Conservation (phyloP, 2,888 invertebrate genomes). For the Entomobrya multifasciata region DNA sequence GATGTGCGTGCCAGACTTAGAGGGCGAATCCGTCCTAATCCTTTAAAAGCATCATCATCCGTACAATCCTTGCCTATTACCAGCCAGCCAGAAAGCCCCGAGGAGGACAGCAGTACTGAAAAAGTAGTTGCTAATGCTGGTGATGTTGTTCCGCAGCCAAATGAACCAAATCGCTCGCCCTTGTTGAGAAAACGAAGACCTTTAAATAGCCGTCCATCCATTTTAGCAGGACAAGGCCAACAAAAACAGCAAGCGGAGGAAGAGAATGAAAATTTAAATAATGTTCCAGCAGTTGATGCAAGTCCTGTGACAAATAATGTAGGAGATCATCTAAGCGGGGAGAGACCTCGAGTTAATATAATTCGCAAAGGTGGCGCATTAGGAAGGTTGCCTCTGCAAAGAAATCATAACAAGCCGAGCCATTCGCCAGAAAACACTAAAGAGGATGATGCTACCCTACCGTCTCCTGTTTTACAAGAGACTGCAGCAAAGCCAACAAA, state of each 20-base stretch:
- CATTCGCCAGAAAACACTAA: neutral
- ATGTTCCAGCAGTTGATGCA: neutral
- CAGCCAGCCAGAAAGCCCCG: neutral
- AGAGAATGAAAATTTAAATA: constrained; percentile 1
- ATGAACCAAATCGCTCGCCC: neutral
- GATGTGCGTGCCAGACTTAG: constrained; percentile 46
- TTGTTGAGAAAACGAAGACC: constrained; percentile 32
- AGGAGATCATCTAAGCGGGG: too few relatives aligned
- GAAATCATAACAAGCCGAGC: constrained; percentile 7
- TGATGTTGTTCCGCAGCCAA: neutral
- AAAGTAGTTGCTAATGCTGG: neutral
- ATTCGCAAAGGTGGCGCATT: constrained; percentile 13
- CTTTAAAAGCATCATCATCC: constrained; percentile 7
- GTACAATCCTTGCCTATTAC: neutral
- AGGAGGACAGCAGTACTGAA: neutral
- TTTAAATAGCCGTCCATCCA: neutral
- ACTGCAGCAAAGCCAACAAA: neutral
- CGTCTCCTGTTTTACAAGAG: neutral
- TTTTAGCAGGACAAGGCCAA: constrained; percentile 14
- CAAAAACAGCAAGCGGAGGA: neutral
- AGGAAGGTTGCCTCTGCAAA: constrained; percentile 4
- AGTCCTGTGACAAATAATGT: neutral
- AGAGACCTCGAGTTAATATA: constrained; percentile 6
- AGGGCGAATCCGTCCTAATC: constrained; percentile 10
- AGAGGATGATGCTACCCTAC: neutral